Percentiles rank a stretch among this genome's conserved stretches.
Conservation (phyloP, 2,888 invertebrate genomes). For the Microctonus hyperodae region DNA sequence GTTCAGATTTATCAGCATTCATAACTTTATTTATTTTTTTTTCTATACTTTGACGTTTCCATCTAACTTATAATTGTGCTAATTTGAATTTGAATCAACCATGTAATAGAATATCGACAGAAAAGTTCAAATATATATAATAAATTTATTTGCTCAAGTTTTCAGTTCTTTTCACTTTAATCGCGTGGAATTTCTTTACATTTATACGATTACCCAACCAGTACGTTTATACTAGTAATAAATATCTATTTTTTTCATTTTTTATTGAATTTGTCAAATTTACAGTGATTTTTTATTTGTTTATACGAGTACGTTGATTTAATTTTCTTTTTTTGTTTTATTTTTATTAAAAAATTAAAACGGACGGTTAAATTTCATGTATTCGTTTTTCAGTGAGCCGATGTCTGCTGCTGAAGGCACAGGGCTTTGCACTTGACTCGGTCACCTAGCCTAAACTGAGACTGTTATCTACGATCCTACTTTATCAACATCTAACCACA, state of each 20-base stretch:
- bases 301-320: slow-evolving; percentile 33
- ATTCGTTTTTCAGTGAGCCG: slow-evolving; percentile 61
- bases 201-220: neutral
- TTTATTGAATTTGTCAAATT: slow-evolving; percentile 46
- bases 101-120: neutral
- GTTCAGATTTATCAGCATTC: neutral
- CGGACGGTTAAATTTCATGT: slow-evolving; percentile 61
- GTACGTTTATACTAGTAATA: slow-evolving; percentile 23
- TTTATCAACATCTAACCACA: slow-evolving; percentile 45
- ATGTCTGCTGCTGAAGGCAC: slow-evolving; percentile 64
- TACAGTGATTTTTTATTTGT: slow-evolving; percentile 49
- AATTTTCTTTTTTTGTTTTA: slow-evolving; percentile 38
- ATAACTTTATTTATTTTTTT: neutral
- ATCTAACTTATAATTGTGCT: neutral
- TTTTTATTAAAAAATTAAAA: slow-evolving; percentile 60
- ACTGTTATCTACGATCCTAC: slow-evolving; percentile 44
- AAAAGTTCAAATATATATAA: neutral
- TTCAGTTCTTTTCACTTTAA: neutral
- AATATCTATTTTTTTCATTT: slow-evolving; percentile 11
- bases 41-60: neutral
- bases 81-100: neutral
- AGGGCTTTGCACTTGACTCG: slow-evolving; percentile 64
- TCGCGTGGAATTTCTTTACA: neutral
- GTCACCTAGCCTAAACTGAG: slow-evolving; percentile 61
- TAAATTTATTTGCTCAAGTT: neutral